phyloP scores from a whole-genome alignment of 1,140 invertebrate genomes.

The Caenorhabditis brenneri region DNA sequence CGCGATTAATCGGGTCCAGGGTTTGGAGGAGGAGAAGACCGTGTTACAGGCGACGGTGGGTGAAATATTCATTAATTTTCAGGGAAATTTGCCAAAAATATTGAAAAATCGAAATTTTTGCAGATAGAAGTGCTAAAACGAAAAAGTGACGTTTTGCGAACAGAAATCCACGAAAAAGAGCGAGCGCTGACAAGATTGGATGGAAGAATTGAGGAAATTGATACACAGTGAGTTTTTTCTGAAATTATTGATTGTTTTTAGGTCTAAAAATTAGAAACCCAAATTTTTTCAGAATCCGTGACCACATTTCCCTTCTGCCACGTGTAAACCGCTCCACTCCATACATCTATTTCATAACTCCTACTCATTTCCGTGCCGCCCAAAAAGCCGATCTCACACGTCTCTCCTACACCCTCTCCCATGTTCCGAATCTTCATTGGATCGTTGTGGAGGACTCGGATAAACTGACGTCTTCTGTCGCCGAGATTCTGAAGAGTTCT shows the following conservation, averaged over 20 bases:
- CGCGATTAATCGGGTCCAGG: constrained; percentile 33
- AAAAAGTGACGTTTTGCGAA: constrained; percentile 28
- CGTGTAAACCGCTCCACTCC: not conserved
- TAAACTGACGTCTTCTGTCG: constrained; percentile 76
- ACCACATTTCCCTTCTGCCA: constrained; percentile 26
- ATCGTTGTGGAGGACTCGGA: constrained; percentile 68
- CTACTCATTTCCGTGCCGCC: constrained; percentile 84
- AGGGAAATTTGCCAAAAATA: not conserved
- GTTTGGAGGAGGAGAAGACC: constrained; percentile 24
- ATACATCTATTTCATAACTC: constrained; percentile 80
- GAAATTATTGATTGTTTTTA: no score
- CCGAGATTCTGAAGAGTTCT: constrained; percentile 78
- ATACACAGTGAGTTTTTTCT: constrained; percentile 24
- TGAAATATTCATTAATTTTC: no score
- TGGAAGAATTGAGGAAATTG: constrained; percentile 22
- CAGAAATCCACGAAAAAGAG: constrained; percentile 45
- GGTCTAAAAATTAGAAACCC: no score
- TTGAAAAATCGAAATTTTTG: not conserved
- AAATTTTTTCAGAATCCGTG: constrained; percentile 6
- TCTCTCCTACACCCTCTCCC: constrained; percentile 86
- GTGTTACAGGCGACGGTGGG: constrained; percentile 38
- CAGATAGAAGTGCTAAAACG: constrained; percentile 35
- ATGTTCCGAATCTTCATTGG: constrained; percentile 73
- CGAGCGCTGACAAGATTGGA: constrained; percentile 18
- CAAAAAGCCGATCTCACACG: constrained; percentile 94